Conservation (phyloP, 2,888 invertebrate species). For the Ypsolopha scabrella region DNA sequence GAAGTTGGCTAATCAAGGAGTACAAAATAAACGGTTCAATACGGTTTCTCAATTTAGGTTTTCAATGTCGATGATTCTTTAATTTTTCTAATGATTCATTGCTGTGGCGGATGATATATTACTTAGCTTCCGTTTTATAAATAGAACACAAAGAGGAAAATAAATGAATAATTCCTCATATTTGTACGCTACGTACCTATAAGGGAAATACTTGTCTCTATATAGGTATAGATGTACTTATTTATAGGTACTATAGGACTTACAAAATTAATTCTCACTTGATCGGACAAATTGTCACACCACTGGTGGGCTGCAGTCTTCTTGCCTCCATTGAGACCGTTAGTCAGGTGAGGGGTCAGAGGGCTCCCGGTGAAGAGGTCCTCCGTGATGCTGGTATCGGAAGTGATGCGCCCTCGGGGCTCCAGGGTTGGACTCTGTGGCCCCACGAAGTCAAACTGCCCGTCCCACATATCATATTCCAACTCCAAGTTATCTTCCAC, state of each 20-base stretch:
- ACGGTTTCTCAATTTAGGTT: no score
- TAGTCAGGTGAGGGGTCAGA: conserved; percentile 53
- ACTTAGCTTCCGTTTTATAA: no score
- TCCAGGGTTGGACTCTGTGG: conserved; percentile 55
- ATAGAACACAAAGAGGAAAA: background rate
- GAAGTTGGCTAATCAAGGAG: background rate
- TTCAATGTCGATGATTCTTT: no score
- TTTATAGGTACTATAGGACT: no score
- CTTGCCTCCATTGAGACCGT: conserved; percentile 66
- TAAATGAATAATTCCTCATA: conserved; percentile 2
- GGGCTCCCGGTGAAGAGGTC: conserved; percentile 61
- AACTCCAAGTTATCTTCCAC: conserved; percentile 75
- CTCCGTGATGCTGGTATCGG: conserved; percentile 52
- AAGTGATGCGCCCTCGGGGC: conserved; percentile 41
- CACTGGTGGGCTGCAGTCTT: conserved; percentile 68
- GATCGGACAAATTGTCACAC: conserved; percentile 72
- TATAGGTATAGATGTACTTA: no score
- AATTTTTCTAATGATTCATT: no score
- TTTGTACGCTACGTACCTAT: no score
- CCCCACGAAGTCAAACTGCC: conserved; percentile 88
- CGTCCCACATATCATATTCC: conserved; percentile 91
- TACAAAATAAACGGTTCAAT: no score
- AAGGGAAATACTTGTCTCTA: no score
- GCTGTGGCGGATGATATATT: no score
- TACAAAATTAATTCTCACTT: conserved; percentile 51